Base-by-base conservation (phyloP, 2,888 invertebrate genomes). In the Rhagium mordax region DNA sequence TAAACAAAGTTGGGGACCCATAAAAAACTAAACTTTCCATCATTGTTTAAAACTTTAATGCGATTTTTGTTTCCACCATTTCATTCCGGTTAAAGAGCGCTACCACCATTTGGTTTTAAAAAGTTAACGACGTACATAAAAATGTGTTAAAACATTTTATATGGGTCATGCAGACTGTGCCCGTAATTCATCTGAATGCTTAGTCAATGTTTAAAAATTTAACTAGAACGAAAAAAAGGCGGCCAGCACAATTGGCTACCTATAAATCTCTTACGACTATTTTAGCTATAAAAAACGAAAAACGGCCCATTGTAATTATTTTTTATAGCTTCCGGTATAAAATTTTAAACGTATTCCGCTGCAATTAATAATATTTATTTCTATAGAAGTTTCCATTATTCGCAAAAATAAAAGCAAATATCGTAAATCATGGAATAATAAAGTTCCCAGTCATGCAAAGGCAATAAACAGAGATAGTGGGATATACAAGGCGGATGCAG, bases 311-410 rank as follows among this genome's bases (percentile, higher is more conserved):
- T 51, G 53, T 41, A 33, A 65, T 65, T 65, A 65, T 18, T 53
- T 55, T 65, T 65, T 65, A 65, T 53, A 15, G 65, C 53, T 65
- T 33, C 65, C 65, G 53, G 53, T 65, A 13, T 20, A 47, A 62
- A 62, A 62, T 62, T 59, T 59, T 33, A 59, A 59, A 59, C 33
- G 59, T 49, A 49, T 49, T 64, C 51, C 27, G 10, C 16, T 53
- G 53, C 41, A 65, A 33, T 65, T 51, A 41, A 65, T 65, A 65
- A 29, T 53, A 65, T 65, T 65, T 65, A 65, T 65, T 53, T 27
- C 33, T 20, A 41, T 53, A n/a, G 53, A 24, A 13, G n/a, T 53
- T 18, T n/a, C 65, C 65, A 65, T 65, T 65, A 65, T 18, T 33
- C 41, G 16, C 65, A 20, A 18, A 65, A 55, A 64, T 64, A 64